Conservation (phyloP, 2,113 vertebrate genomes). For the Panthera uncia region DNA sequence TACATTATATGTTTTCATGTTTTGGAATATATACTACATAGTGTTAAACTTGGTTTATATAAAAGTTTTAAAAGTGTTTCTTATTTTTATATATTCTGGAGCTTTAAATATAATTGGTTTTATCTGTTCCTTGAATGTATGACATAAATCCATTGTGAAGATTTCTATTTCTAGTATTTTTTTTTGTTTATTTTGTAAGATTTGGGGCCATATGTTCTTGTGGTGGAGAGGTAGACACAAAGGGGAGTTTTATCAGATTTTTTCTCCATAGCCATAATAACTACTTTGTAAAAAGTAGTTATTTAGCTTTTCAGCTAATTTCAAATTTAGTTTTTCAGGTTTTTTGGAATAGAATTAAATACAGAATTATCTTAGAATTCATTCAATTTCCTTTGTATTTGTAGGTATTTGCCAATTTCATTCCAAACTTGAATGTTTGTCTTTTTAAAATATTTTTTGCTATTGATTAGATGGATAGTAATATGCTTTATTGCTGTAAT, state of each 20-base stretch:
- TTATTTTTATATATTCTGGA: neutral
- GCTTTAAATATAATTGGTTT: neutral
- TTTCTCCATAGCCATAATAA: neutral
- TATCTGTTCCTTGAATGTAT: neutral
- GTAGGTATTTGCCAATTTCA: neutral
- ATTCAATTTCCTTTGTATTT: neutral
- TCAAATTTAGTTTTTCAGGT: neutral
- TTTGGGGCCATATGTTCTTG: neutral
- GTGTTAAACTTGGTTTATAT: neutral
- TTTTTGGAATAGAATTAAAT: neutral
- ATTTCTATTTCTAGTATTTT: neutral
- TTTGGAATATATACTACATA: neutral
- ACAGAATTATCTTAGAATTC: neutral
- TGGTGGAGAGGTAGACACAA: neutral
- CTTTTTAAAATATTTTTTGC: neutral
- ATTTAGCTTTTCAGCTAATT: neutral
- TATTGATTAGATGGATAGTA: neutral
- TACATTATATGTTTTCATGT: neutral
- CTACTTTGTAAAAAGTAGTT: neutral
- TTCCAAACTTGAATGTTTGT: neutral
- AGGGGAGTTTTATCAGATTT: neutral
- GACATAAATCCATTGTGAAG: neutral
- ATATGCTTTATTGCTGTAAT: neutral
- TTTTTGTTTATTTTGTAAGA: neutral
- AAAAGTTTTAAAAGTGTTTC: neutral